Evolutionary conservation across 2,888 invertebrate species (phyloP), one percentile per base, ranked within the genome.

Genomic region (Philaethria dido): DNA sequence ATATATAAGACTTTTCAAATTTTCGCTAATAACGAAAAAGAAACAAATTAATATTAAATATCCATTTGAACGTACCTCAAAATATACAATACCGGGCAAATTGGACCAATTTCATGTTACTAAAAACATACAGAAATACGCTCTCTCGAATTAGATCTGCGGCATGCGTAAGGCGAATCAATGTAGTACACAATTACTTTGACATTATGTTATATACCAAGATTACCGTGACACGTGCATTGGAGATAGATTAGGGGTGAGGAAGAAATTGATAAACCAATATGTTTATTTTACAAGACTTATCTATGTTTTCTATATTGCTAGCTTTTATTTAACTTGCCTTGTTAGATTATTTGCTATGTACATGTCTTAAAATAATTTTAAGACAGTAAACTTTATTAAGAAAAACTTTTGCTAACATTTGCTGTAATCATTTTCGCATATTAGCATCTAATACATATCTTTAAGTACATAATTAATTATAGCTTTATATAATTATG

Each of bases 161-260:
- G 88, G 76, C 87, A 87, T 78, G 88, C 80, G 86, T 86, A 87
- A 84, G 78, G 25, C 75, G 72, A 75, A 80, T 81, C 72, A 69
- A 69, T 67, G 68, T 50, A 36, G 52, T 62, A 55, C 64, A 70
- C 66, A 68, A 72, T 71, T 69, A 61, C 55, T 71, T 69, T 72
- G 68, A 66, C 59, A 68, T 71, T 64, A 64, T 60, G 45, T 44
- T 57, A 66, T 61, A 42, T 36, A 25, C 44, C 29, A n/a, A 67
- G 48, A 63, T 64, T 63, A 44, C 9, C 18, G 20, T n/a, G 63
- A 68, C 67, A 63, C 67, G 67, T 68, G 67, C 67, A 68, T 36
- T 52, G 50, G 33, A 60, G n/a, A 59, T 11, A 64, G 33, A 22
- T 16, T 45, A 16, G 18, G 22, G 59, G 13, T 22, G 42, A 22